A percentile compares a stretch with the other conserved stretches of the same genome.
phyloP scores from a whole-genome alignment of 2,113 vertebrate species.

The Tupaia tana region DNA sequence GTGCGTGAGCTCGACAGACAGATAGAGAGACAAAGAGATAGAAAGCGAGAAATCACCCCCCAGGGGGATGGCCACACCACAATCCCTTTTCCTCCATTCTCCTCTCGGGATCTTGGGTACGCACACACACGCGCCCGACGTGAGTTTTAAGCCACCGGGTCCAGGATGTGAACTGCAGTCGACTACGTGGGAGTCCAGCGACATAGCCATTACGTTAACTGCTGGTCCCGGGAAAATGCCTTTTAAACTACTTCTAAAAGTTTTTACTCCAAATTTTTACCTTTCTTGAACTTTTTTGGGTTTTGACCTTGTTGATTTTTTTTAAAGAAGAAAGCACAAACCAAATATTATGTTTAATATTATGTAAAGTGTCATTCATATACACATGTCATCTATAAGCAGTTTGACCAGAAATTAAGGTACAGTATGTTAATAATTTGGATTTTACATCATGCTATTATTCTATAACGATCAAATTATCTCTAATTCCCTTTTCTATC shows the following conservation, averaged over 20 bases:
- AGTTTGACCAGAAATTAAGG: slow-evolving; percentile 26
- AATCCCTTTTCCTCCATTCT: no score
- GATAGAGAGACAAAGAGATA: no score
- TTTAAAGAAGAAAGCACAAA: slow-evolving; percentile 17
- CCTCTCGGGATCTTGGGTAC: no score
- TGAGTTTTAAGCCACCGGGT: no score
- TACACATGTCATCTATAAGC: background rate
- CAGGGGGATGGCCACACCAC: no score
- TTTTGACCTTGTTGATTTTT: background rate
- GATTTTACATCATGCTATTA: background rate
- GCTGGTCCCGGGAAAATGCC: background rate
- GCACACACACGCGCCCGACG: no score
- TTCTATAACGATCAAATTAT: slow-evolving; percentile 11
- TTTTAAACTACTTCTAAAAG: background rate
- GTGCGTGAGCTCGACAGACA: no score
- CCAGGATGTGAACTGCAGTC: no score
- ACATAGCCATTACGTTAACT: no score
- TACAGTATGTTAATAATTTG: background rate
- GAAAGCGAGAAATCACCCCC: no score
- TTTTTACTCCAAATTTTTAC: background rate
- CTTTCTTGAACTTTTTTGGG: background rate
- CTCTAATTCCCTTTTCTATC: background rate
- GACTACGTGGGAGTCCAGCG: no score
- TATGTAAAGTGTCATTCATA: background rate
- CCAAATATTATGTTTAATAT: background rate